Conservation (phyloP, 2,888 invertebrate genomes). For the Drosophila paracracens region DNA sequence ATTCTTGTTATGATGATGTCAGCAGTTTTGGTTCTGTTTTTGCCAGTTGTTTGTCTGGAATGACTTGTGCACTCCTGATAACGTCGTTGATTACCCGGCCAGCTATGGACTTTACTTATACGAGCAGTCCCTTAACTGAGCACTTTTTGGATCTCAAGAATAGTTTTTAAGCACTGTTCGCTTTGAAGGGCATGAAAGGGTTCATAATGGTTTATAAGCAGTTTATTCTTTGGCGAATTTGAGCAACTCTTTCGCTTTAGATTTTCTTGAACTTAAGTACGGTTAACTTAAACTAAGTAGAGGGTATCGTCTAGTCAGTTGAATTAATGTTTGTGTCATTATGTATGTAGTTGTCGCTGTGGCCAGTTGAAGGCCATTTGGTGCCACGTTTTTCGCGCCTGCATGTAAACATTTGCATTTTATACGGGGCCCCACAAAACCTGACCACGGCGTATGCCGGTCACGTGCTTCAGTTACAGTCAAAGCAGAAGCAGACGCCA, state of each 20-base stretch:
- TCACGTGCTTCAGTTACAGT: slow-evolving; percentile 59
- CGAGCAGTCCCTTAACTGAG: background rate
- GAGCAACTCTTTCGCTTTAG: background rate
- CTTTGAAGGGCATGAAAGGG: background rate
- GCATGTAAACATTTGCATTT: slow-evolving; percentile 70
- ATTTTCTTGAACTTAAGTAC: background rate
- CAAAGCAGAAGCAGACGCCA: slow-evolving; percentile 15
- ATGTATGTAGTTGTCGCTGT: slow-evolving; percentile 25
- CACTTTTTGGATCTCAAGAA: background rate
- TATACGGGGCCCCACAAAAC: slow-evolving; percentile 21
- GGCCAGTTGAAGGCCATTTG: slow-evolving; percentile 54
- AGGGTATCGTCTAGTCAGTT: background rate
- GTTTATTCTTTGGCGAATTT: background rate
- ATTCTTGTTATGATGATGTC: background rate
- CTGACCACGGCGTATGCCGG: slow-evolving; percentile 46
- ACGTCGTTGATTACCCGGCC: background rate
- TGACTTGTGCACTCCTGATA: background rate
- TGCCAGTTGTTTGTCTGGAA: background rate
- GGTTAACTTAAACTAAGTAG: background rate
- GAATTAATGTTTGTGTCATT: slow-evolving; percentile 16
- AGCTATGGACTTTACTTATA: background rate
- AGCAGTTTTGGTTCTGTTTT: background rate
- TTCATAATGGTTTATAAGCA: background rate
- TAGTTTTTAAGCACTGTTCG: background rate
- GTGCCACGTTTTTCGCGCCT: slow-evolving; percentile 56